These are phyloP conservation scores for Agonopterix subpropinquella DNA, from an alignment of 2,888 invertebrate genomes.

Conservation along the genomic window DNA sequence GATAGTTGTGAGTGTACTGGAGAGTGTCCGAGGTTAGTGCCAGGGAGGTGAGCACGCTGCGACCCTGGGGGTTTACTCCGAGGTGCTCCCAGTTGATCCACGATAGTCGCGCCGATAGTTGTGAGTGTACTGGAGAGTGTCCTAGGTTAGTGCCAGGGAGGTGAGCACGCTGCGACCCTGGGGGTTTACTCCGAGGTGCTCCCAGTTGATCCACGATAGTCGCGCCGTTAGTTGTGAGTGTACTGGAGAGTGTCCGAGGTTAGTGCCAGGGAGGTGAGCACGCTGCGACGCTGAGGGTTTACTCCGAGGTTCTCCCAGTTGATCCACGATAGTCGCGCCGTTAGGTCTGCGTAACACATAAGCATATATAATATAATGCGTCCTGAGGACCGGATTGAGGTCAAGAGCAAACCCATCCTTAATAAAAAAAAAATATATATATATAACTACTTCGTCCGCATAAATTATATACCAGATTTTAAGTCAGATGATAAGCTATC, in stretches of 20 bases:
- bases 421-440: too few relatives aligned
- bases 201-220: constrained; percentile 99
- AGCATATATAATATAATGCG: not conserved
- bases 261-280: constrained; percentile 87
- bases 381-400: too few relatives aligned
- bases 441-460: too few relatives aligned
- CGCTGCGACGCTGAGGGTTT: constrained; percentile 89
- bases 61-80: constrained; percentile 67
- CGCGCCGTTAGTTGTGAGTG: constrained; percentile 82
- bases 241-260: constrained; percentile 81
- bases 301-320: constrained; percentile 99
- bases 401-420: too few relatives aligned
- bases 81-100: too few relatives aligned
- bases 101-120: not conserved
- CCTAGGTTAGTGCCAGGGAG: constrained; percentile 85
- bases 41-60: constrained; percentile 88
- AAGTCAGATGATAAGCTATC: too few relatives aligned
- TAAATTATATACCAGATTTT: too few relatives aligned
- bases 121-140: constrained; percentile 72
- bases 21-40: constrained; percentile 84
- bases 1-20: constrained; percentile 44
- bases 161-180: constrained; percentile 89
- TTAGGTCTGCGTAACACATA: constrained; percentile 82
- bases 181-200: constrained; percentile 96
- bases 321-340: constrained; percentile 98